Evolutionary conservation across 2,113 vertebrate species (phyloP), one percentile per base, ranked within the genome.

Genomic region (Catharus fuscescens): DNA sequence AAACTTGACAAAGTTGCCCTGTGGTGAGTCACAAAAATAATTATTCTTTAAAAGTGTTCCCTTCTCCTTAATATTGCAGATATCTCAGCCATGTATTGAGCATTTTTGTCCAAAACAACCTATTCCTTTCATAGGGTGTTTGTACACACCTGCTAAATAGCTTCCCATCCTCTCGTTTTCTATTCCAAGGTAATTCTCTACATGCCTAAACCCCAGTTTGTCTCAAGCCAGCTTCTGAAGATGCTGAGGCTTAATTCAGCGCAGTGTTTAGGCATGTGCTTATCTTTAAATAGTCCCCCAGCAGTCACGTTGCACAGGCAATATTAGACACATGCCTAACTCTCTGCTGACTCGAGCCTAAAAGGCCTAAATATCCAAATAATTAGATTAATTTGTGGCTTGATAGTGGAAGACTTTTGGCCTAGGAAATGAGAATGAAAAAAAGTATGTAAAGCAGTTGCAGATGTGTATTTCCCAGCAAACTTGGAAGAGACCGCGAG

Each of bases 311-410:
- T 80, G 85, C 79, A 71, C 52, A 66, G 57, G 60, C 72, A 67
- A 31, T 70, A 60, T 67, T 87, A 94, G 92, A 85, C 87, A 90
- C 59, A 82, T 73, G 90, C 79, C 60, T 74, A 60, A 86, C 76
- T 77, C 71, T 86, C 93, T 94, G 80, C 69, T 93, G 90, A 90
- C 76, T 90, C 31, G 54, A 89, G 81, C 54, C 78, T 84, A 77
- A 86, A 59, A 2, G 53, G 66, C 65, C 62, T 79, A 74, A 93
- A 82, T 88, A 94, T 50, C 85, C 80, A 92, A 91, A 95, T 88
- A 94, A 95, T 92, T 87, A 93, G 74, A 96, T 94, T 92, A 93
- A 95, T 93, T 92, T 90, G 92, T 57, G 85, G 67, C 76, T 94
- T 83, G 93, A 88, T 74, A 71, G 72, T 78, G 69, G 72, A 90